A percentile compares a stretch with the other conserved stretches of the same genome.
These are phyloP conservation scores for Ascidia mentula DNA, from an alignment of 23 tunicate genomes.

Conservation along the genomic window DNA sequence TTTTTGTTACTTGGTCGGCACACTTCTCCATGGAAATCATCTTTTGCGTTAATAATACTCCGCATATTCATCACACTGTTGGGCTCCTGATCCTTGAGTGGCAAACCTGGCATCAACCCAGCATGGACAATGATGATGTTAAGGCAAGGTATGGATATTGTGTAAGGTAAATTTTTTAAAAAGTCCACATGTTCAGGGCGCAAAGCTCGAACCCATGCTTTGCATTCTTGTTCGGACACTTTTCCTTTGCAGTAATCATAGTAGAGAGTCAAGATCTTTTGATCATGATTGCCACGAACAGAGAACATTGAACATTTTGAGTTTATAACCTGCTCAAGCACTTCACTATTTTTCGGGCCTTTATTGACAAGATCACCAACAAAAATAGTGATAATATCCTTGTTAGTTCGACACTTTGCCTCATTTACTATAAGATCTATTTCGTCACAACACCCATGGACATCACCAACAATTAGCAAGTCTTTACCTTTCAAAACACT, in stretches of 20 bases:
- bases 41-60: conserved; percentile 24
- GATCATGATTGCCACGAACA: conserved; percentile 93
- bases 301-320: conserved; percentile 25
- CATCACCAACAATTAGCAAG: conserved; percentile 74
- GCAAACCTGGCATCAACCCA: conserved; percentile 58
- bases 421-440: conserved; percentile 13
- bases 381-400: conserved; percentile 48
- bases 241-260: conserved; percentile 1
- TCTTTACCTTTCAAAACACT: conserved; percentile 46
- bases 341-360: conserved; percentile 79
- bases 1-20: conserved; percentile 23
- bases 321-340: conserved; percentile 42
- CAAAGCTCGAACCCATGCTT: conserved; percentile 46
- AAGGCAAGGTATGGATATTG: conserved; percentile 62
- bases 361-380: conserved; percentile 92
- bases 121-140: conserved; percentile 77
- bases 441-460: conserved; percentile 84
- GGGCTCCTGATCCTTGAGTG: conserved; percentile 46
- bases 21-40: conserved; percentile 60
- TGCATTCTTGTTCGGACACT: neutral
- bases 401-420: conserved; percentile 15
- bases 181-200: conserved; percentile 27
- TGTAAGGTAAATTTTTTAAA: conserved; percentile 69
- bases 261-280: conserved; percentile 55
- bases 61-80: conserved; percentile 82